Conservation (phyloP, 2,888 invertebrate genomes). For the Synergus umbraculus region DNA sequence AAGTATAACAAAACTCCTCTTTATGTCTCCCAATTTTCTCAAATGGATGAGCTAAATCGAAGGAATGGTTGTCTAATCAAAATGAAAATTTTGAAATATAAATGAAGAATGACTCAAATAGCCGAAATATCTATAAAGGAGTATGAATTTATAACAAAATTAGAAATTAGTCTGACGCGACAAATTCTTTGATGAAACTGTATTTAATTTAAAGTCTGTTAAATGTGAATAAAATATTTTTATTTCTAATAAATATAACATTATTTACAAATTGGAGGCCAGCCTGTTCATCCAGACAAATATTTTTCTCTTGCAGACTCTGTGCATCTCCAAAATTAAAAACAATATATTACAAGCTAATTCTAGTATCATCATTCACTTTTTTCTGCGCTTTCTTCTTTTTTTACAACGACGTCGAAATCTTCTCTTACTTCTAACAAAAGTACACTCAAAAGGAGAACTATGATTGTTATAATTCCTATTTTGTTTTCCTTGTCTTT, state of each 20-base stretch:
- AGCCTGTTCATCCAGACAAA: background rate
- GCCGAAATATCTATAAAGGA: background rate
- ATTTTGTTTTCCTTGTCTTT: background rate
- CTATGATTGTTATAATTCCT: background rate
- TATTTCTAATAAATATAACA: slow-evolving; percentile 20
- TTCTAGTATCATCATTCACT: background rate
- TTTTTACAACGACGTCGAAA: background rate
- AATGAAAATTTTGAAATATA: background rate
- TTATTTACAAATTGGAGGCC: slow-evolving; percentile 1
- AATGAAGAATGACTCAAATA: background rate
- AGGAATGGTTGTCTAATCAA: background rate
- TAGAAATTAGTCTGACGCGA: background rate
- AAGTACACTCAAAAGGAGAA: background rate
- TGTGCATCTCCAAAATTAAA: background rate
- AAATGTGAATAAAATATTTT: slow-evolving; percentile 41
- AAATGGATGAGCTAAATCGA: background rate
- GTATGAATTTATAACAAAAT: background rate
- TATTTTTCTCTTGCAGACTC: background rate
- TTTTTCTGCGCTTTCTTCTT: background rate
- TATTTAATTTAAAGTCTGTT: slow-evolving; percentile 38
- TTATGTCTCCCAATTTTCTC: background rate
- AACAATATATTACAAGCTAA: background rate
- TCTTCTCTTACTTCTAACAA: background rate
- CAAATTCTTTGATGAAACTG: background rate
- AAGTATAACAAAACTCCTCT: background rate